Conservation (phyloP, 2,797 vertebrate genomes). For the Ctenopoma kingsleyae region DNA sequence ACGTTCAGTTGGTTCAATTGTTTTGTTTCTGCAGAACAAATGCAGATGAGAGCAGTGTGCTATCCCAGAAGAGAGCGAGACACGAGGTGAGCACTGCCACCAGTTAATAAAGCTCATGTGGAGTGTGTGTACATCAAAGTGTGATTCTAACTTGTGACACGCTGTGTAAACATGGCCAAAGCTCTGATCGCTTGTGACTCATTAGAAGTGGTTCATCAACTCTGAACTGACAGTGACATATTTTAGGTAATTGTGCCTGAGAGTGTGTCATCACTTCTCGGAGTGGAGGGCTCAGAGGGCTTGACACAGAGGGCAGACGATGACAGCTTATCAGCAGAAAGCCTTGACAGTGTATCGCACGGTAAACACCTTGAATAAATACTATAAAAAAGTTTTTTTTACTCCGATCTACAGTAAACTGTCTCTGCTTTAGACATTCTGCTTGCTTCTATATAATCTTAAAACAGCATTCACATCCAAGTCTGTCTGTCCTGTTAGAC, state of each 20-base stretch:
- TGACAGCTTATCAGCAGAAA: slow-evolving; percentile 92
- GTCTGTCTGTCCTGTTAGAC: slow-evolving; percentile 79
- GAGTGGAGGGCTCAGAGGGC: slow-evolving; percentile 80
- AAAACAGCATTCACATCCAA: slow-evolving; percentile 48
- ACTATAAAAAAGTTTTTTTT: neutral
- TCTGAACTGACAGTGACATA: slow-evolving; percentile 18
- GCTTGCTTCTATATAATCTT: slow-evolving; percentile 31
- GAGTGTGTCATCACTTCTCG: slow-evolving; percentile 73
- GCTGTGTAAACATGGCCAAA: neutral
- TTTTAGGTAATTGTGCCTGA: slow-evolving; percentile 80
- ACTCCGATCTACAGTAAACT: neutral
- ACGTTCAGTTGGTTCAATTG: slow-evolving; percentile 9
- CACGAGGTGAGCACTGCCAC: slow-evolving; percentile 86
- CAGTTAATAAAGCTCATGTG: neutral
- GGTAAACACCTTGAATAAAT: slow-evolving; percentile 78
- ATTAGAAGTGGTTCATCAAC: slow-evolving; percentile 16
- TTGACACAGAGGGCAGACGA: slow-evolving; percentile 87
- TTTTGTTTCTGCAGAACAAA: slow-evolving; percentile 79
- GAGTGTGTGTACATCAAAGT: neutral
- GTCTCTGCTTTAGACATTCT: slow-evolving; percentile 5
- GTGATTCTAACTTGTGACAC: slow-evolving; percentile 6
- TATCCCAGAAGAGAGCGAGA: slow-evolving; percentile 88
- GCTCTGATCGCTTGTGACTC: slow-evolving; percentile 5
- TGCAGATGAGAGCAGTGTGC: slow-evolving; percentile 85
- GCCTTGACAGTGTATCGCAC: slow-evolving; percentile 90